A percentile compares a stretch with the other conserved stretches of the same genome.
Evolutionary conservation across 2,888 invertebrate species (phyloP).

Genomic region (Ormia ochracea): DNA sequence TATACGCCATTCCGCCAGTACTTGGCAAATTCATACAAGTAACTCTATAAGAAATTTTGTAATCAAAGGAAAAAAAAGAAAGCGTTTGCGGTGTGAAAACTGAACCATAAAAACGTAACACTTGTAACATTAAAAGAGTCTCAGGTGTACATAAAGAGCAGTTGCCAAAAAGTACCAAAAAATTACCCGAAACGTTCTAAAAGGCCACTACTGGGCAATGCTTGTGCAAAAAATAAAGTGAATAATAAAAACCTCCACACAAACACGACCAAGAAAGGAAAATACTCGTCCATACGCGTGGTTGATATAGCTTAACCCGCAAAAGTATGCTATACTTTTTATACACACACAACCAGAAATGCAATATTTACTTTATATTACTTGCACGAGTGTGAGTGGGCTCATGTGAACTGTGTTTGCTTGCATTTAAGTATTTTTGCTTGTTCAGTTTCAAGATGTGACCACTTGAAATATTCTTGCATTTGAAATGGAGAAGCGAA

Average conservation of each 20-base stretch:
- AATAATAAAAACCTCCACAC: neutral
- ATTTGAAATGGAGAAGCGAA: constrained; percentile 60
- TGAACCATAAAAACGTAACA: too few relatives aligned
- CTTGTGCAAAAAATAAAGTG: neutral
- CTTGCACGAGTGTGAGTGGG: neutral
- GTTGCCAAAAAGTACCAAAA: too few relatives aligned
- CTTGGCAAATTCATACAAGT: too few relatives aligned
- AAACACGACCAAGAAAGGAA: neutral
- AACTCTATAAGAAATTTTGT: too few relatives aligned
- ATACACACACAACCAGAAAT: neutral
- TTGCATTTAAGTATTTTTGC: constrained; percentile 20
- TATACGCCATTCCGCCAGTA: too few relatives aligned
- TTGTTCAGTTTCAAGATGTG: constrained; percentile 49
- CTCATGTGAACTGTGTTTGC: neutral
- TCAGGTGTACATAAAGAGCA: too few relatives aligned
- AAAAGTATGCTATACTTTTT: constrained; percentile 50
- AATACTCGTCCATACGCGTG: neutral
- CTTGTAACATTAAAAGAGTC: too few relatives aligned
- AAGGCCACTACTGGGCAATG: too few relatives aligned
- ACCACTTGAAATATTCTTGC: constrained; percentile 59
- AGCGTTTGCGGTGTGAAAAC: too few relatives aligned
- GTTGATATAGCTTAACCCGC: constrained; percentile 43
- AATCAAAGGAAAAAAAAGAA: too few relatives aligned
- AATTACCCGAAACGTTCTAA: too few relatives aligned
- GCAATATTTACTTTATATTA: neutral